Evolutionary conservation across 2,113 vertebrate genomes (phyloP).

Genomic region (Hemicordylus capensis): DNA sequence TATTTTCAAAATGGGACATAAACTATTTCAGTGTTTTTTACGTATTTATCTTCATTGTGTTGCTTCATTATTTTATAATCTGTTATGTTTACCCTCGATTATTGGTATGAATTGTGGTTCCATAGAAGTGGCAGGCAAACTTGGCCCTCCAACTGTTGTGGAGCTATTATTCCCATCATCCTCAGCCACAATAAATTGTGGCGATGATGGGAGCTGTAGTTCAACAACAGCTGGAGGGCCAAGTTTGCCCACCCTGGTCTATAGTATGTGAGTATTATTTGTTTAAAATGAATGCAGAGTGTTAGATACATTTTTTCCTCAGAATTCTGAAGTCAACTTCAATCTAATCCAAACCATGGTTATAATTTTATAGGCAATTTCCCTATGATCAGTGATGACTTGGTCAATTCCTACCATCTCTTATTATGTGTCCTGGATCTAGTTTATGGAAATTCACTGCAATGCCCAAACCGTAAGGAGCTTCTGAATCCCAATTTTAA

Average conservation of each 20-base stretch:
- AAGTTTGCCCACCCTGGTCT: no score
- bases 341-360: constrained; percentile 21
- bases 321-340: background rate
- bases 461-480: constrained; percentile 88
- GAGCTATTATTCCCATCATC: no score
- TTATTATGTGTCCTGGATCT: constrained; percentile 91
- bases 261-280: background rate
- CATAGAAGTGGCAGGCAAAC: no score
- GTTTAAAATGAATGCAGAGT: background rate
- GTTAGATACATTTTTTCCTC: constrained; percentile 2
- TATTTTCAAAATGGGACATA: background rate
- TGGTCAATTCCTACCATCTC: constrained; percentile 96
- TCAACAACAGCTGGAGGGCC: no score
- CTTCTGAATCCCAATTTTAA: constrained; percentile 89
- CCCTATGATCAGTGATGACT: constrained; percentile 95
- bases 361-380: constrained; percentile 86
- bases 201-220: no score
- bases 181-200: no score
- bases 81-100: background rate
- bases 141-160: no score
- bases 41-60: background rate
- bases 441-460: constrained; percentile 89
- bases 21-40: background rate
- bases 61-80: background rate
- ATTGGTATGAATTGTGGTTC: background rate